Evolutionary conservation across 2,888 invertebrate genomes (phyloP).

Genomic region (Andrena praecox): DNA sequence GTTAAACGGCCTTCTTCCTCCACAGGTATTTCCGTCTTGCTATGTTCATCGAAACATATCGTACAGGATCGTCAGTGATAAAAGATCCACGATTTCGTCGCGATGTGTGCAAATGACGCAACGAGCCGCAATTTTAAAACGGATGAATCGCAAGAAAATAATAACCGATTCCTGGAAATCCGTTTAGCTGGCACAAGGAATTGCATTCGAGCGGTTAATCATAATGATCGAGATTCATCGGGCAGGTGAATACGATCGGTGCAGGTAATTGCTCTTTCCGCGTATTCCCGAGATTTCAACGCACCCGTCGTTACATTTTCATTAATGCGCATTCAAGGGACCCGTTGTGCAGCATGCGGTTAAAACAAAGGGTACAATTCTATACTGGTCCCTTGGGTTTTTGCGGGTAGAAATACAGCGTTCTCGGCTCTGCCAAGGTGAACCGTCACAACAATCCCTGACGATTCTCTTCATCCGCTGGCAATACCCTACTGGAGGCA

Average conservation of each 20-base stretch:
- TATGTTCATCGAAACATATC: background rate
- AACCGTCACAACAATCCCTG: slow-evolving; percentile 15
- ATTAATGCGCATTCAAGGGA: slow-evolving; percentile 27
- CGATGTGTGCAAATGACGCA: background rate
- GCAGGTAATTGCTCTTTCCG: slow-evolving; percentile 21
- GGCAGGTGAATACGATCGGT: slow-evolving; percentile 9
- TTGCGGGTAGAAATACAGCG: background rate
- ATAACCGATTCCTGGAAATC: slow-evolving; percentile 12
- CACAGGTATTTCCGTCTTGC: background rate
- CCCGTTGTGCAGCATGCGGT: background rate
- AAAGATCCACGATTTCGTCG: background rate
- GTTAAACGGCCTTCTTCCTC: background rate
- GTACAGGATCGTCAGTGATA: background rate
- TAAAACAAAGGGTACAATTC: background rate
- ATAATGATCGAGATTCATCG: background rate
- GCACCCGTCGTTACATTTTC: slow-evolving; percentile 1
- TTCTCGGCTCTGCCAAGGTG: slow-evolving; percentile 32
- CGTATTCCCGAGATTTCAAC: slow-evolving; percentile 14
- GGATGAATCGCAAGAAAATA: background rate
- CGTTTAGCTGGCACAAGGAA: background rate
- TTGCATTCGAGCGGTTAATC: background rate
- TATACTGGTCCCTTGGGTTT: background rate
- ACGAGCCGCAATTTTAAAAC: background rate
- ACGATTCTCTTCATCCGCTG: background rate
- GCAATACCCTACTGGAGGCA: slow-evolving; percentile 1